Evolutionary conservation across 2,113 vertebrate species (phyloP).

Genomic region (Pseudorasbora parva): DNA sequence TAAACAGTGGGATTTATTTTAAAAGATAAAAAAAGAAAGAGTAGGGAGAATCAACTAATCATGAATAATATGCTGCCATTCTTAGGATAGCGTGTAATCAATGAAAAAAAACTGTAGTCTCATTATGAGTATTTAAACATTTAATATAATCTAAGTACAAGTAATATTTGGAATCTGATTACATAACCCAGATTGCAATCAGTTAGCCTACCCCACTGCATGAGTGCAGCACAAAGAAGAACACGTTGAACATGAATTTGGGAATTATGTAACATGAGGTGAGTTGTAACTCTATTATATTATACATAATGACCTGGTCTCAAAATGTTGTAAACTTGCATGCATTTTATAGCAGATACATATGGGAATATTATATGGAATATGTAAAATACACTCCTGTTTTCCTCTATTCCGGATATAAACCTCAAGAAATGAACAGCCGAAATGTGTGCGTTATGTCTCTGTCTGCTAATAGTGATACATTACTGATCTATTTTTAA

Average conservation of each 20-base stretch:
- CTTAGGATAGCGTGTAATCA: too few species aligned
- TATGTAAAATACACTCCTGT: background rate
- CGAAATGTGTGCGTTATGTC: background rate
- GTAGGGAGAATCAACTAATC: too few species aligned
- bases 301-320: background rate
- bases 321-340: background rate
- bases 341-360: background rate
- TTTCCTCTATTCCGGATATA: background rate
- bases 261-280: background rate
- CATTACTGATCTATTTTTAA: conserved; percentile 42
- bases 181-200: too few species aligned
- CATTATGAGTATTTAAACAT: too few species aligned
- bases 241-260: background rate
- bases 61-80: too few species aligned
- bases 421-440: background rate
- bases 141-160: too few species aligned
- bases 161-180: too few species aligned
- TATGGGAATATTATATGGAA: background rate
- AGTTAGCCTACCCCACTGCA: too few species aligned
- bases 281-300: background rate
- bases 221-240: background rate
- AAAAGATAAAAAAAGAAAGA: too few species aligned
- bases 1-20: too few species aligned
- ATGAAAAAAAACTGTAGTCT: too few species aligned
- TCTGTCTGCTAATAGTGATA: conserved; percentile 23